These are phyloP conservation scores for Sternarchorhynchus goeldii DNA, from an alignment of 2,797 vertebrate species.

Conservation along the genomic window DNA sequence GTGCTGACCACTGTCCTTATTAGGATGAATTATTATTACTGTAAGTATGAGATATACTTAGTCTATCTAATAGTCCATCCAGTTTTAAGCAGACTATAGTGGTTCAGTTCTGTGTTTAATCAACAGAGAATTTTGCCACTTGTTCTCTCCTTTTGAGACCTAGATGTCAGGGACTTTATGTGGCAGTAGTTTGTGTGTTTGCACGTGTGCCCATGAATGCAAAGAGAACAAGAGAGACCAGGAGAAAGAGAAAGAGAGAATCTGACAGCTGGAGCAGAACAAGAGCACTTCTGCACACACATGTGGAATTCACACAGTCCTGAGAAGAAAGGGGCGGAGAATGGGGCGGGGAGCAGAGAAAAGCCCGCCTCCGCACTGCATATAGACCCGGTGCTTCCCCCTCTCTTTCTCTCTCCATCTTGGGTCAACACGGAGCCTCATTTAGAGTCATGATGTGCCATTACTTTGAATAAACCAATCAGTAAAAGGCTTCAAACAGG, in stretches of 20 bases:
- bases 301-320: slow-evolving; percentile 42
- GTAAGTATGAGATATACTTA: neutral
- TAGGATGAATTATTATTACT: neutral
- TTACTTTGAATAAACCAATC: neutral
- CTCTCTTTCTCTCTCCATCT: neutral
- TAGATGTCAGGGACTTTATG: neutral
- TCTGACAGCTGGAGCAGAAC: neutral
- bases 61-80: too few relatives aligned
- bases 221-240: too few relatives aligned
- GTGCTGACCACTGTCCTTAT: neutral
- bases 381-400: neutral
- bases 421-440: neutral
- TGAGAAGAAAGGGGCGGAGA: slow-evolving; percentile 4
- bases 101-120: neutral
- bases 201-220: neutral
- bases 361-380: slow-evolving; percentile 6
- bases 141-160: too few relatives aligned
- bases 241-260: too few relatives aligned
- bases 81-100: neutral
- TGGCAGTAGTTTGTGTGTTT: neutral
- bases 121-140: too few relatives aligned
- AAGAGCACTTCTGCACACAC: slow-evolving; percentile 18
- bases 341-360: neutral
- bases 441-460: neutral
- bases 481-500: neutral